Conservation (phyloP, 2,113 vertebrate genomes). For the Octodon degus region DNA sequence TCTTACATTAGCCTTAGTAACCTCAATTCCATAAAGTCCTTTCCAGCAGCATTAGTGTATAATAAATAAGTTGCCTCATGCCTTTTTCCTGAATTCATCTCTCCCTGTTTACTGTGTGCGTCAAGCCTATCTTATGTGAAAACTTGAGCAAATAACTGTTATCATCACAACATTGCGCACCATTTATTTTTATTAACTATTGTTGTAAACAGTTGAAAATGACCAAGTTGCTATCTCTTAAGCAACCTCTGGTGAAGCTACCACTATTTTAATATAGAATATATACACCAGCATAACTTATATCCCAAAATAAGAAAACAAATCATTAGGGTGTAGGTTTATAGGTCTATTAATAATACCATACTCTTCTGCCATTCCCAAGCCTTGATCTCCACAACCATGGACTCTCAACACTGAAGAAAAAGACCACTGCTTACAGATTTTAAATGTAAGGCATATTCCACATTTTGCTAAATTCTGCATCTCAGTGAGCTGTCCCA, state of each 20-base stretch:
- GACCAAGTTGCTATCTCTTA: neutral
- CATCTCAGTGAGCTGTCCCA: neutral
- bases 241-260: neutral
- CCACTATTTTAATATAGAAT: neutral
- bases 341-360: neutral
- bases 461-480: neutral
- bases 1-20: neutral
- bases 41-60: neutral
- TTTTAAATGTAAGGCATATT: neutral
- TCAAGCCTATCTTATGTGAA: neutral
- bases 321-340: neutral
- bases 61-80: neutral
- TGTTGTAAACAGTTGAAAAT: neutral
- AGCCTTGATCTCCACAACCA: neutral
- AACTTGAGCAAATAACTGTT: neutral
- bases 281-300: neutral
- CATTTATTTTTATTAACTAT: neutral
- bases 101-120: neutral
- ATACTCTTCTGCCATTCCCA: neutral
- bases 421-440: neutral
- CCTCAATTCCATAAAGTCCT: neutral
- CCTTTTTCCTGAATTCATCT: neutral
- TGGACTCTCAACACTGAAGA: neutral
- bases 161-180: neutral
- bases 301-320: neutral